phyloP scores from a whole-genome alignment of 2,888 invertebrate genomes.

The Conus canariensis region DNA sequence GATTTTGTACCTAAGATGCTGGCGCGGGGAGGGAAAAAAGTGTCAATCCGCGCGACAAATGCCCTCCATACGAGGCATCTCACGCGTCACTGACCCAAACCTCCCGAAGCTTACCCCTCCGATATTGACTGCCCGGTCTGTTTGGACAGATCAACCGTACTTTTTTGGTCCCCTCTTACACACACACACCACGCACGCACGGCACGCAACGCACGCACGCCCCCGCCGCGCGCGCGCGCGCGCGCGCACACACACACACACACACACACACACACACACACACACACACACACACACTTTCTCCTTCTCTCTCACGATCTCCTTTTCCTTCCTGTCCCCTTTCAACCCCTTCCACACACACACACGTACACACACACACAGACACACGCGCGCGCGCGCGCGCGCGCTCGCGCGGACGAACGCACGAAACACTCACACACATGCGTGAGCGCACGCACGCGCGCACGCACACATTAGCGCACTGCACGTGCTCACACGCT shows the following conservation, averaged over 20 bases:
- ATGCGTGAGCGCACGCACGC: no score
- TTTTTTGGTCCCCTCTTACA: not conserved
- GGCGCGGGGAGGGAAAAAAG: conserved; percentile 8
- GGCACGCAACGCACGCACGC: not conserved
- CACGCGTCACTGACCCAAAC: conserved; percentile 15
- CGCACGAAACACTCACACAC: no score
- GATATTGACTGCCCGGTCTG: not conserved
- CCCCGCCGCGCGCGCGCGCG: not conserved
- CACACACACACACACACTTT: not conserved
- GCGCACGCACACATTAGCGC: no score
- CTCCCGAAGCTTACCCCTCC: not conserved
- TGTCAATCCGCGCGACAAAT: conserved; percentile 25
- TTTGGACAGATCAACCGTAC: not conserved
- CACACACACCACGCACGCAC: conserved; percentile 13
- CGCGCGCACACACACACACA: conserved; percentile 6
- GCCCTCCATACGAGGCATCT: conserved; percentile 16
- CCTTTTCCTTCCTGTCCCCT: no score
- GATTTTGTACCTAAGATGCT: conserved; percentile 30
- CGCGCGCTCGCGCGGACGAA: no score
- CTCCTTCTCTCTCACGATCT: no score
- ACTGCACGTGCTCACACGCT: no score
- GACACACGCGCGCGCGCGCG: no score
- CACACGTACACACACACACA: no score
- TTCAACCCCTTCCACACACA: no score
- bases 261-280: conserved; percentile 18